Percentiles rank a stretch among this genome's conserved stretches.
Evolutionary conservation across 2,797 vertebrate species (phyloP).

Genomic region (Heterohyrax brucei): DNA sequence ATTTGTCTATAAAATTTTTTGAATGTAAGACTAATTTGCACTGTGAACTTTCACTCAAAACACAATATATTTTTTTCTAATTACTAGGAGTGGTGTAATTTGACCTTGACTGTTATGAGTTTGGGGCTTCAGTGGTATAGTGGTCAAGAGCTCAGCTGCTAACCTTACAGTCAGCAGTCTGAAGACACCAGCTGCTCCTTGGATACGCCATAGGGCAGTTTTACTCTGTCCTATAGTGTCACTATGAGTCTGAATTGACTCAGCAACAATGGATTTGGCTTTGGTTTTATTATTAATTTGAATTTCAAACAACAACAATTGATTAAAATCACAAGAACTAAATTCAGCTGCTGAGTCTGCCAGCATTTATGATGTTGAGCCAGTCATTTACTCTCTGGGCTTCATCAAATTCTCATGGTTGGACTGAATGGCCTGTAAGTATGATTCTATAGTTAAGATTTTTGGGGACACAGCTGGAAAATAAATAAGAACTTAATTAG

Average conservation of each 20-base stretch:
- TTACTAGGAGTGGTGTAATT: not conserved
- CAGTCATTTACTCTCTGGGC: slow-evolving; percentile 6
- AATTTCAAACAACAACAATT: slow-evolving; percentile 6
- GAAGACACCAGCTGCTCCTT: no score
- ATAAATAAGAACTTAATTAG: not conserved
- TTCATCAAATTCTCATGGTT: not conserved
- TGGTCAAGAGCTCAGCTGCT: no score
- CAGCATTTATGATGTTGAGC: not conserved
- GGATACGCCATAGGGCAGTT: no score
- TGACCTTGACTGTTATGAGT: not conserved
- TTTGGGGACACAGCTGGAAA: slow-evolving; percentile 14
- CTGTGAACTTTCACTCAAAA: no score
- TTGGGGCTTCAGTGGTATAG: no score
- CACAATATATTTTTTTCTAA: not conserved
- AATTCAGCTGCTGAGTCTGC: not conserved
- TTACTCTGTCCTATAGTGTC: no score
- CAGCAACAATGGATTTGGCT: no score
- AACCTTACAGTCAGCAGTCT: no score
- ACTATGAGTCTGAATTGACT: no score
- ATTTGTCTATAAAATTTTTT: no score
- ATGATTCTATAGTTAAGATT: not conserved
- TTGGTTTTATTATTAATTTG: not conserved
- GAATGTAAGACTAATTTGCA: no score
- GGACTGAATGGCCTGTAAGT: not conserved
- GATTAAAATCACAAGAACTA: slow-evolving; percentile 20